Evolutionary conservation across 2,797 vertebrate genomes (phyloP).

Genomic region (Enteromius argenteus): DNA sequence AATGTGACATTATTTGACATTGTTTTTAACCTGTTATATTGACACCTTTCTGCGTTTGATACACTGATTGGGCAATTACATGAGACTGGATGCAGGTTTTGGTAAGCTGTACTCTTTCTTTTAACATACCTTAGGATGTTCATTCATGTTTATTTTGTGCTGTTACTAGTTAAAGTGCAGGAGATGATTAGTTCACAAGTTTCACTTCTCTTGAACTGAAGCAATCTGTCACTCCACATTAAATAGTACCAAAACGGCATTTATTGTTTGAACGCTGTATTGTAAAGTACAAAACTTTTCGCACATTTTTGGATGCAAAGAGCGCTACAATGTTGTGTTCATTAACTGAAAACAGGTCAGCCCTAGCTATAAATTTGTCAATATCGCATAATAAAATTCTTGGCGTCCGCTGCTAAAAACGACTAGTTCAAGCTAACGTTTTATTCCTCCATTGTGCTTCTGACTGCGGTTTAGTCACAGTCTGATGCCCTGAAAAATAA

Average conservation of each 20-base stretch:
- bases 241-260: not conserved
- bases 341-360: not conserved
- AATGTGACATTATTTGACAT: too few relatives aligned
- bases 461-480: not conserved
- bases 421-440: not conserved
- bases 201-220: not conserved
- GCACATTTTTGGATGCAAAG: not conserved
- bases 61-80: not conserved
- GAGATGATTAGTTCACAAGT: not conserved
- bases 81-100: not conserved
- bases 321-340: not conserved
- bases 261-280: not conserved
- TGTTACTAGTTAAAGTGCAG: too few relatives aligned
- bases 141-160: not conserved
- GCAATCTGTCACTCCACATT: not conserved
- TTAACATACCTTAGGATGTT: not conserved
- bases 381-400: not conserved
- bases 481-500: not conserved
- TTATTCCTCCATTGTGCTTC: not conserved
- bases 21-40: too few relatives aligned
- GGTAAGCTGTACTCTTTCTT: not conserved
- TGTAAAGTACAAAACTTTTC: not conserved
- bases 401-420: not conserved
- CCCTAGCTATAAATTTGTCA: not conserved
- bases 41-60: too few relatives aligned